Percentiles rank a stretch among this genome's conserved stretches.
These are phyloP conservation scores for Meda fulgida DNA, from an alignment of 2,797 vertebrate species.

Conservation along the genomic window DNA sequence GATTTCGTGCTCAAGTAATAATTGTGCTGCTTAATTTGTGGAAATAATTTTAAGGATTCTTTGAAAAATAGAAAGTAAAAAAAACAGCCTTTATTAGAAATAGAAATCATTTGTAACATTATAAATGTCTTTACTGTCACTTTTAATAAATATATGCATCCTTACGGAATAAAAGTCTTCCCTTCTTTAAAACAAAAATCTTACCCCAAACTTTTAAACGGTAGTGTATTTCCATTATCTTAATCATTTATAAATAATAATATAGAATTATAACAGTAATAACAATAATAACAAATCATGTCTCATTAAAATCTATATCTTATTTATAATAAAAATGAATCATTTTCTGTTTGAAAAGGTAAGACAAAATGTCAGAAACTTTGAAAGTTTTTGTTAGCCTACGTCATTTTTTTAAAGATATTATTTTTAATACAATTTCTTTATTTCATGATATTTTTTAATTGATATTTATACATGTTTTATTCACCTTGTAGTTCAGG, in stretches of 20 bases:
- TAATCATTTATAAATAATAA: neutral
- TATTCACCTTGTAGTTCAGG: slow-evolving; percentile 77
- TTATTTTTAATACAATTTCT: neutral
- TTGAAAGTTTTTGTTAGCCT: neutral
- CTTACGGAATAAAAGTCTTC: neutral
- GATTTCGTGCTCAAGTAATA: neutral
- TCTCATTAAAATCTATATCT: neutral
- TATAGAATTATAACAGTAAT: no score
- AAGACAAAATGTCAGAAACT: neutral
- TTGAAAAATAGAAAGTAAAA: neutral
- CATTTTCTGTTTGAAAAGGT: neutral
- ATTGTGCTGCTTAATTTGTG: neutral
- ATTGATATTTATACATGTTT: neutral
- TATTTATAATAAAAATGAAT: no score
- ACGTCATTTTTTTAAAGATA: neutral
- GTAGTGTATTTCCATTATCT: neutral
- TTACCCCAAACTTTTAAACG: neutral
- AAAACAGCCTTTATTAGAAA: neutral
- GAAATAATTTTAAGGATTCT: neutral
- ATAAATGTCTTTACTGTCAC: neutral
- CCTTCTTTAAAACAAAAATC: no score
- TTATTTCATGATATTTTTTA: neutral
- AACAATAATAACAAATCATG: no score
- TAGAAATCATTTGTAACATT: neutral
- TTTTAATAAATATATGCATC: neutral